phyloP scores from a whole-genome alignment of 2,113 vertebrate species.

The Emberiza fucata region DNA sequence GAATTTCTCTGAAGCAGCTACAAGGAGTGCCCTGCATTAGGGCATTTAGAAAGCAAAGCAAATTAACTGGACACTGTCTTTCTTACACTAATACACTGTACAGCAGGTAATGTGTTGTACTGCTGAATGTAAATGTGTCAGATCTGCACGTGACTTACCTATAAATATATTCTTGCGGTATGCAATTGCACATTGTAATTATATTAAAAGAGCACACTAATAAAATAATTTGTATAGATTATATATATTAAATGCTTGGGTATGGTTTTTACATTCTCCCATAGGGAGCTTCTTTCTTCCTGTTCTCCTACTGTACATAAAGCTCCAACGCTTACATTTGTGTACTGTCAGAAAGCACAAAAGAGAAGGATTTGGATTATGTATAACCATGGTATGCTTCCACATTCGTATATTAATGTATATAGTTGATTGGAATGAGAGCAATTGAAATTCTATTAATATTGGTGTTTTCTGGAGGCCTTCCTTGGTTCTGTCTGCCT shows the following conservation, averaged over 20 bases:
- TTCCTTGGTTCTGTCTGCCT: slow-evolving; percentile 71
- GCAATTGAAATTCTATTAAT: slow-evolving; percentile 67
- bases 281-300: slow-evolving; percentile 71
- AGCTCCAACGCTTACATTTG: slow-evolving; percentile 54
- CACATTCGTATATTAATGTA: slow-evolving; percentile 59
- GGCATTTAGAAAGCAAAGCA: slow-evolving; percentile 34
- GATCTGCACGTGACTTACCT: slow-evolving; percentile 66
- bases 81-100: slow-evolving; percentile 28
- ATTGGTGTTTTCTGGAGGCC: slow-evolving; percentile 68
- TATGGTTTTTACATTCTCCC: slow-evolving; percentile 78
- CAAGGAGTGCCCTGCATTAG: slow-evolving; percentile 40
- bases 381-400: slow-evolving; percentile 40
- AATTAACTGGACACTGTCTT: slow-evolving; percentile 50
- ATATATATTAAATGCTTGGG: slow-evolving; percentile 80
- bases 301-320: slow-evolving; percentile 66
- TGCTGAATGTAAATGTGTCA: slow-evolving; percentile 67
- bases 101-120: slow-evolving; percentile 57
- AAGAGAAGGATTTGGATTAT: slow-evolving; percentile 7
- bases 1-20: slow-evolving; percentile 75
- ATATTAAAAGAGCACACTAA: slow-evolving; percentile 84
- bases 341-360: slow-evolving; percentile 58
- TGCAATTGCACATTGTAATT: slow-evolving; percentile 82
- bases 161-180: slow-evolving; percentile 74
- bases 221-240: slow-evolving; percentile 82
- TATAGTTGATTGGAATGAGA: slow-evolving; percentile 68